These are phyloP conservation scores for Meloidogyne chitwoodi DNA, from an alignment of 1,140 invertebrate species.

Conservation along the genomic window DNA sequence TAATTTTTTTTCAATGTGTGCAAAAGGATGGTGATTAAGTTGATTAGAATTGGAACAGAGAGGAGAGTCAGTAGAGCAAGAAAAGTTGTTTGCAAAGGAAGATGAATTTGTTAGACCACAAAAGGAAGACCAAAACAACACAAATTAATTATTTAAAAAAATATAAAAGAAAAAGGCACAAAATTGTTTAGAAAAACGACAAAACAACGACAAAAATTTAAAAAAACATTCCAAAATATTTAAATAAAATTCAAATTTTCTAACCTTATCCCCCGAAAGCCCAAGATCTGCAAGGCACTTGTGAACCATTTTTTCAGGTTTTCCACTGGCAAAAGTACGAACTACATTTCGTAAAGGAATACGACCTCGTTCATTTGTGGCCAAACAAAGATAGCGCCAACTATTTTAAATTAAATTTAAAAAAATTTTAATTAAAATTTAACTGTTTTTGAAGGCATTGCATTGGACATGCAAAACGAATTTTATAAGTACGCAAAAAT, in stretches of 20 bases:
- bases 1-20: neutral
- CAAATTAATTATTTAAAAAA: constrained; percentile 11
- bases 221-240: neutral
- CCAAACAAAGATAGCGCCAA: constrained; percentile 93
- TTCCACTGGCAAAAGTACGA: constrained; percentile 90
- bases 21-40: neutral
- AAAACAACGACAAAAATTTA: neutral
- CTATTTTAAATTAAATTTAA: constrained; percentile 64
- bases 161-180: neutral
- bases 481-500: constrained; percentile 92
- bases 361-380: constrained; percentile 85
- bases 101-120: neutral
- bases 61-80: neutral
- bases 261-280: constrained; percentile 86
- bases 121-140: neutral
- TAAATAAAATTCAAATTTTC: constrained; percentile 16
- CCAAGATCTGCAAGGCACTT: constrained; percentile 88
- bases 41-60: neutral
- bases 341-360: constrained; percentile 94
- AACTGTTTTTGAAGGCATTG: constrained; percentile 96
- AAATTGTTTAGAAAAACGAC: neutral
- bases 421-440: neutral
- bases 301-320: constrained; percentile 93
- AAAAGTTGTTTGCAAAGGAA: neutral
- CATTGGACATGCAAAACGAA: constrained; percentile 80